Percentiles rank a stretch among this genome's conserved stretches.
Conservation (phyloP, 1,140 invertebrate genomes). For the Anastatus disparis region DNA sequence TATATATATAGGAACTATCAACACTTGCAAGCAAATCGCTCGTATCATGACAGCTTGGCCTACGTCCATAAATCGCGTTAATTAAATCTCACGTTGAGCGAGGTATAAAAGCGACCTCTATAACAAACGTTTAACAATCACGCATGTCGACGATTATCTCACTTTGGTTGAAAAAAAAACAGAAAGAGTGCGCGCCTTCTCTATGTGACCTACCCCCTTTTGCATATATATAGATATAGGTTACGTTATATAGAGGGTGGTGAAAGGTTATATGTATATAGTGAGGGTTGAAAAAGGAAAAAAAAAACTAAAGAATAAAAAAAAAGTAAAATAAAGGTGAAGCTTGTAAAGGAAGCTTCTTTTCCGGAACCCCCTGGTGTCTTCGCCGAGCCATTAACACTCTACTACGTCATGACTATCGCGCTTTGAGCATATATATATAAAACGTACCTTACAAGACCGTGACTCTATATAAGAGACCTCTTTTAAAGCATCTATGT, state of each 20-base stretch:
- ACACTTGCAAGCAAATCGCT: constrained; percentile 13
- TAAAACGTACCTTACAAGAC: background rate
- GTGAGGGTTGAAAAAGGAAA: background rate
- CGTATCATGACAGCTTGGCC: background rate
- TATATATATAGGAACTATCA: too few relatives aligned
- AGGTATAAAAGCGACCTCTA: too few relatives aligned
- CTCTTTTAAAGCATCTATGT: too few relatives aligned
- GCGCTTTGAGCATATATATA: too few relatives aligned
- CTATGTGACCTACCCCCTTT: constrained; percentile 37
- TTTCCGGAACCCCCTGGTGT: constrained; percentile 33
- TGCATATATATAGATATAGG: background rate
- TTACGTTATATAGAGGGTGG: constrained; percentile 37
- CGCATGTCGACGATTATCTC: constrained; percentile 50
- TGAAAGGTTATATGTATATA: background rate
- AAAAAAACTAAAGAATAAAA: background rate
- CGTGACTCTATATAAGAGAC: background rate
- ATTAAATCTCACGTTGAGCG: constrained; percentile 49
- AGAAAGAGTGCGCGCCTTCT: too few relatives aligned
- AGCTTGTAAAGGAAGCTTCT: constrained; percentile 23
- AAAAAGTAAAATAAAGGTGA: too few relatives aligned
- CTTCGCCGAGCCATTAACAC: constrained; percentile 41
- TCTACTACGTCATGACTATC: constrained; percentile 29
- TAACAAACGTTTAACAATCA: constrained; percentile 53
- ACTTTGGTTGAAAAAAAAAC: too few relatives aligned
- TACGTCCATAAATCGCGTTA: constrained; percentile 52